Evolutionary conservation across 2,113 vertebrate species (phyloP).

Genomic region (Falcunculus frontatus): DNA sequence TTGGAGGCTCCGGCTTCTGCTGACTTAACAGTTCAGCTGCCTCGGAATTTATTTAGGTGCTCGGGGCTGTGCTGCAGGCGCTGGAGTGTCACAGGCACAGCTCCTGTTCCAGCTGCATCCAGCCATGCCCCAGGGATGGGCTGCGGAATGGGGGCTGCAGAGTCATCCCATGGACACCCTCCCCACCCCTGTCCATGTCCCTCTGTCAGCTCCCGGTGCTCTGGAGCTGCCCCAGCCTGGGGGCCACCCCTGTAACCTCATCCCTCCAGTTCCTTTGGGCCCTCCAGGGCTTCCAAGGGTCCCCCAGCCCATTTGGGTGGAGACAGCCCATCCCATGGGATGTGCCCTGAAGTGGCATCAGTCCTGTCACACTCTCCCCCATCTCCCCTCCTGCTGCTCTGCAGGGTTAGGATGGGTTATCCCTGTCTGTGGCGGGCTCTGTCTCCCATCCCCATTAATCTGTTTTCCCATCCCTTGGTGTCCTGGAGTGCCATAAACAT

Average conservation of each 20-base stretch:
- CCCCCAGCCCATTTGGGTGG: accelerated
- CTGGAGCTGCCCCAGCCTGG: background rate
- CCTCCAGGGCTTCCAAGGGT: background rate
- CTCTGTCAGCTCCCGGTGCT: background rate
- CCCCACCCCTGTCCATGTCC: accelerated
- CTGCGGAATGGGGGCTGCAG: background rate
- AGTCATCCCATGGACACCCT: background rate
- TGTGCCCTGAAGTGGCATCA: accelerated
- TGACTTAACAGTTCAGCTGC: slow-evolving; percentile 1
- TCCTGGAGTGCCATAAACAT: slow-evolving; percentile 50
- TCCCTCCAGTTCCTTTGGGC: background rate
- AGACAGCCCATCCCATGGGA: background rate
- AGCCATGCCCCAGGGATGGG: accelerated
- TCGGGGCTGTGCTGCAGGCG: background rate
- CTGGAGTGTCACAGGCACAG: background rate
- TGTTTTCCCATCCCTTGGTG: background rate
- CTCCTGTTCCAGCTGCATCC: background rate
- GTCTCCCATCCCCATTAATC: slow-evolving; percentile 46
- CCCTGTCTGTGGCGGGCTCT: background rate
- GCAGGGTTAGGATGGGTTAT: accelerated
- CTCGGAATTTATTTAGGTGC: background rate
- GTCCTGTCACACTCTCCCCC: accelerated
- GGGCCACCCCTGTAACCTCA: accelerated
- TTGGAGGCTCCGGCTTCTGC: background rate
- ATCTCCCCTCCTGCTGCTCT: background rate